phyloP scores from a whole-genome alignment of 2,888 invertebrate genomes.

The Athalia rosae region DNA sequence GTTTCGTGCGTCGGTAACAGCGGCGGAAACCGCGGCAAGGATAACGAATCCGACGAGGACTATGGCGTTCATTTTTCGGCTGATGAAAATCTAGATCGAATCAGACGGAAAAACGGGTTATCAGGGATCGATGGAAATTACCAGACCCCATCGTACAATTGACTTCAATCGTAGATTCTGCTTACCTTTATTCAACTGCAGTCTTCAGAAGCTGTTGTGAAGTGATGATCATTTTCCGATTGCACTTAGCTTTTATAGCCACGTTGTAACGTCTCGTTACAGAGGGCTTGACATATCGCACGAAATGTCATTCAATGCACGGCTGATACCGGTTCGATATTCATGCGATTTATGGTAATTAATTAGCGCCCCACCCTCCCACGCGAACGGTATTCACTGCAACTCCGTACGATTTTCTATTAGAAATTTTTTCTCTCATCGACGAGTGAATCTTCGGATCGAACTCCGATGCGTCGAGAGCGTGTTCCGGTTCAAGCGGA shows the following conservation, averaged over 20 bases:
- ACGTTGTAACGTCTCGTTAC: constrained; percentile 52
- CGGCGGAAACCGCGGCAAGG: constrained; percentile 45
- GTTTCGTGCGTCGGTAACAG: constrained; percentile 10
- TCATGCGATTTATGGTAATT: constrained; percentile 49
- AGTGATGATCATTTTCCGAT: constrained; percentile 54
- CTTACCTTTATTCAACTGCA: not conserved
- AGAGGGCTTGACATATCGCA: constrained; percentile 54
- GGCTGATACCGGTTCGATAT: constrained; percentile 61
- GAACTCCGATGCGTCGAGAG: too few species aligned
- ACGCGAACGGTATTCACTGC: not conserved
- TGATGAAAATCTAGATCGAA: too few species aligned
- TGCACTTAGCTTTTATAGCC: constrained; percentile 60
- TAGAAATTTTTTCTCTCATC: not conserved
- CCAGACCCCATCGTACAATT: too few species aligned
- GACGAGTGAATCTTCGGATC: too few species aligned
- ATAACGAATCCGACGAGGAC: not conserved
- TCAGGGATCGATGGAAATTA: too few species aligned
- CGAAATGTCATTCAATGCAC: constrained; percentile 61
- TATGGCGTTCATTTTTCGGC: not conserved
- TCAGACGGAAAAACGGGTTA: too few species aligned
- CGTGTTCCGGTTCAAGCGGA: too few species aligned
- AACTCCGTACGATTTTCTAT: too few species aligned
- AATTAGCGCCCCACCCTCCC: constrained; percentile 43
- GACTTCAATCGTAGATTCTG: not conserved
- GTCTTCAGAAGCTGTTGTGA: constrained; percentile 30